These are phyloP conservation scores for Drosophila virilis DNA, from an alignment of 1,140 invertebrate genomes.

Conservation along the genomic window DNA sequence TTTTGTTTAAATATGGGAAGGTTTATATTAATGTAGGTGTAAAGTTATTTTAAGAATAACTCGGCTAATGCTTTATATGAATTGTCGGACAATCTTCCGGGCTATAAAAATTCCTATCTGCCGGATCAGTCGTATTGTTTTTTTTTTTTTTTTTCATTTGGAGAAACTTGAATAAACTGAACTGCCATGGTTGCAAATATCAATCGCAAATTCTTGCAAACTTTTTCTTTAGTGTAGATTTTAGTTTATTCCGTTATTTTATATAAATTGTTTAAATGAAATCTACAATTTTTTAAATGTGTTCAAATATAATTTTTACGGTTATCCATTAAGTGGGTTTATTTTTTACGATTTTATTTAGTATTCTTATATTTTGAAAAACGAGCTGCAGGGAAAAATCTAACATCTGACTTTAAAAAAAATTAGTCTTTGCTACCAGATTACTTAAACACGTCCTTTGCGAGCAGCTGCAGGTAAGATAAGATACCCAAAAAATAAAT, in stretches of 20 bases:
- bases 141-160: background rate
- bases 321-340: conserved; percentile 58
- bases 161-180: conserved; percentile 18
- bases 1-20: conserved; percentile 40
- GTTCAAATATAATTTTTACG: conserved; percentile 64
- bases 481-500: conserved; percentile 12
- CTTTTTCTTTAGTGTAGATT: conserved; percentile 40
- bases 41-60: conserved; percentile 68
- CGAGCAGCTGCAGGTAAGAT: conserved; percentile 64
- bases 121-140: conserved; percentile 29
- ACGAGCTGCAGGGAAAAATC: conserved; percentile 55
- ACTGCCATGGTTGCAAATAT: conserved; percentile 21
- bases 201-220: conserved; percentile 14
- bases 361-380: conserved; percentile 49
- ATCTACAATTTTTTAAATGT: conserved; percentile 71
- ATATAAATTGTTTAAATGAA: conserved; percentile 66
- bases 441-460: conserved; percentile 81
- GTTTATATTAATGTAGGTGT: conserved; percentile 49
- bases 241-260: conserved; percentile 45
- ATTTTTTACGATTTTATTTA: conserved; percentile 24
- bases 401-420: conserved; percentile 57
- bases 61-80: conserved; percentile 59
- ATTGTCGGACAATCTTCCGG: conserved; percentile 45
- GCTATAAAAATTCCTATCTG: conserved; percentile 14
- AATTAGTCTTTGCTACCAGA: conserved; percentile 42